These are phyloP conservation scores for Rhagonycha lutea DNA, from an alignment of 2,888 invertebrate genomes.

Conservation along the genomic window DNA sequence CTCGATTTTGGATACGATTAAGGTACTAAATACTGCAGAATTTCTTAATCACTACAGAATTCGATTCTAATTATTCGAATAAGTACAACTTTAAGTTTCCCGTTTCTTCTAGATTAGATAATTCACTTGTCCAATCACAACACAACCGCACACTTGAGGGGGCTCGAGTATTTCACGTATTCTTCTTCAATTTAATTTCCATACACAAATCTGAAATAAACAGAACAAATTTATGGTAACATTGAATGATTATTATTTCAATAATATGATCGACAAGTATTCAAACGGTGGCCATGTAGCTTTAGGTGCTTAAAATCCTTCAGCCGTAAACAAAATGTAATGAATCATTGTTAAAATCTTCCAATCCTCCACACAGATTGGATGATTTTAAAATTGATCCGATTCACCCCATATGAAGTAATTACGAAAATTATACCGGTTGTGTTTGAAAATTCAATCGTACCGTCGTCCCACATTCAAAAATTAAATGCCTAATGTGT, in stretches of 20 bases:
- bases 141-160: background rate
- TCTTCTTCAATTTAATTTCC: background rate
- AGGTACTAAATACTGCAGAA: background rate
- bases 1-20: background rate
- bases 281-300: background rate
- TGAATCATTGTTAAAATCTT: no score
- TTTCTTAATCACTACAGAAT: background rate
- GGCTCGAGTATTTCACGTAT: background rate
- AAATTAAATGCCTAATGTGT: no score
- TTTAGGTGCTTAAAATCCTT: background rate
- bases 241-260: background rate
- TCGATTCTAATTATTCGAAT: background rate
- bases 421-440: no score
- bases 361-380: no score
- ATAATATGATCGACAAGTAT: background rate
- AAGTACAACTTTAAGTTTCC: background rate
- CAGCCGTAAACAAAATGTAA: no score
- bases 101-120: background rate
- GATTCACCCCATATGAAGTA: no score
- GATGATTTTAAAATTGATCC: no score
- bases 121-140: background rate
- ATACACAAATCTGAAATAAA: background rate
- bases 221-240: background rate
- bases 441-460: no score
- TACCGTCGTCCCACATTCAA: no score